Conservation (phyloP, 1,140 invertebrate species). For the Drosophila nasuta region DNA sequence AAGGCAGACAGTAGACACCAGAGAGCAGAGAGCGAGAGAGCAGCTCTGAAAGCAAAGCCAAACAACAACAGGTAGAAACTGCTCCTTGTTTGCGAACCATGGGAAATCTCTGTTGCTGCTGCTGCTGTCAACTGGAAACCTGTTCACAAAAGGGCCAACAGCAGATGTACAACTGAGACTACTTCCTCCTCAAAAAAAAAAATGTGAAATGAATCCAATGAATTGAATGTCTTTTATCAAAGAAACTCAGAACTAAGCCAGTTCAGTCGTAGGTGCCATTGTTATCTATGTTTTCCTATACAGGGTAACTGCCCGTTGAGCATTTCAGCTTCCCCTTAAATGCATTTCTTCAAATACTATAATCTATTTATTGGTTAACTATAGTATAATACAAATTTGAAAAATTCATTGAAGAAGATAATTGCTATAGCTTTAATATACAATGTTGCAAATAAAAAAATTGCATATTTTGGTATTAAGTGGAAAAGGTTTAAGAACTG, state of each 20-base stretch:
- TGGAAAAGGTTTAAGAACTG: no score
- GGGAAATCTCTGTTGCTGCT: slow-evolving; percentile 64
- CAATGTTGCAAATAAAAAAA: no score
- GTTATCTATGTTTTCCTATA: background rate
- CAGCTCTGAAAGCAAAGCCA: slow-evolving; percentile 35
- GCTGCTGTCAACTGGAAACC: slow-evolving; percentile 52
- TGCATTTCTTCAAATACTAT: no score
- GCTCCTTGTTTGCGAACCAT: slow-evolving; percentile 72
- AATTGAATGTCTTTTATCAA: slow-evolving; percentile 65
- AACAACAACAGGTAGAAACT: slow-evolving; percentile 60
- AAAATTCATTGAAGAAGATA: no score
- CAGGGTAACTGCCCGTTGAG: no score
- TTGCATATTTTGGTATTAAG: no score
- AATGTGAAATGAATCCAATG: slow-evolving; percentile 25
- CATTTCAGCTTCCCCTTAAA: no score
- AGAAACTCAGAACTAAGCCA: background rate
- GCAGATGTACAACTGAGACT: slow-evolving; percentile 60
- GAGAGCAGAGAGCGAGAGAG: no score
- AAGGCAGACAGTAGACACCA: slow-evolving; percentile 1
- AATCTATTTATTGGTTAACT: no score
- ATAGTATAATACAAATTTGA: no score
- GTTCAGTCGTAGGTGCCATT: slow-evolving; percentile 16
- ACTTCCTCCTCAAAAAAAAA: slow-evolving; percentile 48
- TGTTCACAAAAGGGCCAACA: slow-evolving; percentile 63
- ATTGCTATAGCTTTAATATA: no score